phyloP scores from a whole-genome alignment of 2,797 vertebrate species.

The Agapornis canus region DNA sequence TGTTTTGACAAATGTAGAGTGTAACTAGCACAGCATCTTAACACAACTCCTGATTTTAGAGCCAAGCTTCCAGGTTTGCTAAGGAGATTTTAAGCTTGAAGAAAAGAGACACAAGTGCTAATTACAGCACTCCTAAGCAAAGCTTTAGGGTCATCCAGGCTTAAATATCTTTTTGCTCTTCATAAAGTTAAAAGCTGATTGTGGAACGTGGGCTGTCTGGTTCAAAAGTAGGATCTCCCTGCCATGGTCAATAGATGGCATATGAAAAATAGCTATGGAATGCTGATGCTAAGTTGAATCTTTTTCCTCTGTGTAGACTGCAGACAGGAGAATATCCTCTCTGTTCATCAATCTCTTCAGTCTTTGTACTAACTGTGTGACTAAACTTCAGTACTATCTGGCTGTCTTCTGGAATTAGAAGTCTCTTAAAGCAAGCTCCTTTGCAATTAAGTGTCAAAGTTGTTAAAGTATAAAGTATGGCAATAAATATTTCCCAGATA shows the following conservation, averaged over 20 bases:
- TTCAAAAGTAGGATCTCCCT: neutral
- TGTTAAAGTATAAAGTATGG: neutral
- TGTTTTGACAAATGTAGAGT: slow-evolving; percentile 25
- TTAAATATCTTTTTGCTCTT: neutral
- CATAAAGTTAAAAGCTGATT: neutral
- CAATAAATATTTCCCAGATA: neutral
- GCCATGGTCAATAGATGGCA: neutral
- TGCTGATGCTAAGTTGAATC: neutral
- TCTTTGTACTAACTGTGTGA: neutral
- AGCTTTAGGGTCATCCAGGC: neutral
- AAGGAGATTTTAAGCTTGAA: neutral
- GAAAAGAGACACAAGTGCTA: neutral
- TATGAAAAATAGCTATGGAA: neutral
- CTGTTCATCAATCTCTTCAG: neutral
- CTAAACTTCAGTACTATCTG: neutral
- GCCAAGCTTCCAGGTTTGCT: neutral
- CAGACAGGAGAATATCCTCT: neutral
- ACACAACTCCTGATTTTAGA: neutral
- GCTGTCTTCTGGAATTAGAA: neutral
- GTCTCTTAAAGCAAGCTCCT: neutral
- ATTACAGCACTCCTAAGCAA: neutral
- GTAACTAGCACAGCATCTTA: neutral
- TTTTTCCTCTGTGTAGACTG: neutral
- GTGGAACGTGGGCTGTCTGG: neutral
- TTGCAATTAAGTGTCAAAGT: neutral